Evolutionary conservation across 2,113 vertebrate species (phyloP), one percentile per base, ranked within the genome.

Genomic region (Garra rufa): DNA sequence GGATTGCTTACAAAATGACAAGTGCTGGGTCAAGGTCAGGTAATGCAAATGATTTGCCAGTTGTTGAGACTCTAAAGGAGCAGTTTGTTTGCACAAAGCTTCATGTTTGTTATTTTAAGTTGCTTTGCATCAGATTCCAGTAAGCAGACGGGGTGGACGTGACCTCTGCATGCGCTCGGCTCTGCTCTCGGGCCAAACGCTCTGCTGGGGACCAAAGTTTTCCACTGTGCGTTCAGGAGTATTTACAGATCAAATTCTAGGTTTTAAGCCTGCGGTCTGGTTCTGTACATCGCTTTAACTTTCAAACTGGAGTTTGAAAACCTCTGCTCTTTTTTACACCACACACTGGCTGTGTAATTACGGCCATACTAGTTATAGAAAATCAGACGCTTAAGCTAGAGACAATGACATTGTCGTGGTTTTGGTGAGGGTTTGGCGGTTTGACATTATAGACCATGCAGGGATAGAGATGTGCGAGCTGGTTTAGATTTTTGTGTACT

Each of bases 91-190:
- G 38, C 34, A 17, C 44, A n/a, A 43, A 14, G 5, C 17, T 28
- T 15, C 30, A 52, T 34, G 76, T 85, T 79, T 79, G 63, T 44
- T 79, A n/a, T 50, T 41, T 50, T 2, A 4, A 6, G 24, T 17
- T 10, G 43, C 9, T 67, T 75, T 81, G 43, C 17, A 43, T 73
- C 67, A 41, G 55, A 46, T 55, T 87, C 78, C 77, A 71, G 82
- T 79, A 73, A 83, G 44, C 7, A n/a, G 26, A 38, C 26, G 1
- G 11, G 57, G 15, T 19, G 43, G 19, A 38, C 11, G 1, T 74
- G 76, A 85, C 76, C 65, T 44, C n/a, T 30, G 26, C 63, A 19
- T 52, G 19, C 17, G 50, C 50, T 52, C 17, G 19, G 17, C 30
- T 67, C 30, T 1, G 63, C 63, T 67, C 63, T 1, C 30, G 19